A percentile compares a stretch with the other conserved stretches of the same genome.
These are phyloP conservation scores for Helogale parvula DNA, from an alignment of 2,113 vertebrate species.

Conservation along the genomic window DNA sequence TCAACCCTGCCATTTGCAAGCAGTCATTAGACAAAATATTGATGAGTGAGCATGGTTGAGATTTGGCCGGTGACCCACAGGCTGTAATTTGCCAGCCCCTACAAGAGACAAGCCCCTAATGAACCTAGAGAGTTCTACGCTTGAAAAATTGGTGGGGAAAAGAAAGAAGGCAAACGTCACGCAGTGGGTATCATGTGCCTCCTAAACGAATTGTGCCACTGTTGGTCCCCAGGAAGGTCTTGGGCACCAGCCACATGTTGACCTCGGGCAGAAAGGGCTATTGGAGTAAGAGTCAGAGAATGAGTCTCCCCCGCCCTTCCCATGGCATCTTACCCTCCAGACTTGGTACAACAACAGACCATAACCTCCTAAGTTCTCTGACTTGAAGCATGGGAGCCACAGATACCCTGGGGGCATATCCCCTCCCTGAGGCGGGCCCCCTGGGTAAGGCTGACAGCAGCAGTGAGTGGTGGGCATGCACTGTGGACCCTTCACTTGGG, in stretches of 20 bases:
- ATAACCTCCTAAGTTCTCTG: not conserved
- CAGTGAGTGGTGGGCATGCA: not conserved
- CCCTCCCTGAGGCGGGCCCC: not conserved
- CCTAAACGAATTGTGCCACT: not conserved
- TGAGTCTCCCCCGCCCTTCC: not conserved
- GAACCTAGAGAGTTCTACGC: not conserved
- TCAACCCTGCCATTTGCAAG: not conserved
- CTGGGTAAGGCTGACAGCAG: fast-evolving
- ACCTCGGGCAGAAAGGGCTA: not conserved
- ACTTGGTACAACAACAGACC: not conserved
- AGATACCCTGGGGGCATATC: no score
- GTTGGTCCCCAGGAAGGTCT: not conserved
- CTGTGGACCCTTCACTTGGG: not conserved
- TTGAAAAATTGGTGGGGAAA: not conserved
- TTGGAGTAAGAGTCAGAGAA: not conserved
- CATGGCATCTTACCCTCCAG: not conserved
- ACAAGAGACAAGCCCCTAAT: not conserved
- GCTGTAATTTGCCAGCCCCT: not conserved
- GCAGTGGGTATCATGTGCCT: not conserved
- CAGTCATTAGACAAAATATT: not conserved
- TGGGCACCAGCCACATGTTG: not conserved
- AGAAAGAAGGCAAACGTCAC: not conserved
- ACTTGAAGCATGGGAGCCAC: not conserved
- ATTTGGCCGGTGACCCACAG: not conserved
- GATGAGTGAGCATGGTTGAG: not conserved